Base-by-base conservation (phyloP, 2,888 invertebrate genomes). In the Drosophila phalerata region DNA sequence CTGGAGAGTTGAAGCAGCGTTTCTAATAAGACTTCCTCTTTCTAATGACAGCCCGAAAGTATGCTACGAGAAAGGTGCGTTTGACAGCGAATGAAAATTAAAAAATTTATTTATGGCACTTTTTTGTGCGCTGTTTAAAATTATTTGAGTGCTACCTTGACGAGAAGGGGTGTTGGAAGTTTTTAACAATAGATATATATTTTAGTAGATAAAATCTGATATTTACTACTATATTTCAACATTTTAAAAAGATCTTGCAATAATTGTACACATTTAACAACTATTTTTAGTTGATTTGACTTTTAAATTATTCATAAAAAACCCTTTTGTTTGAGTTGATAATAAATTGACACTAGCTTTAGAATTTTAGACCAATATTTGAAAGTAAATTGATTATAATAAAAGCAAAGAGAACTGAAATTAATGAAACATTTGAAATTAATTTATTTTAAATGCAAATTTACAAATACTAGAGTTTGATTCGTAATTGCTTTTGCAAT, bases 61-160 rank as follows among this genome's bases (percentile, higher is more conserved):
- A 85, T 83, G 77, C 77, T 53, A 66, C 34, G 37, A 15, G 37
- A 73, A 77, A 65, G 51, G 56, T 74, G 60, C 53, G 52, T 45
- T 57, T 65, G 77, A 77, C 77, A 77, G 70, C 15, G 22, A 32
- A 66, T 49, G 38, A 37, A 64, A 77, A 74, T 74, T 67, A 58
- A 58, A 66, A 70, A 66, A 62, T 48, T 63, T 77, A 77, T 77
- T 77, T 77, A 77, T 77, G 40, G 62, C 73, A 28, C 5, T 64
- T 53, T 42, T 69, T 17, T 37, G 47, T 56, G 69, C 47, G 65
- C 48, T 22, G 13, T 43, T 28, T 1, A 2, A 48, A 52, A 38
- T 28, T 48, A 22, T 40, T 37, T 5, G n/a, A 17, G 9, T 53
- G 61, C n/a, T 28, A 43, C 15, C 5, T 62, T 32, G n/a, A 15